phyloP scores from a whole-genome alignment of 2,113 vertebrate genomes.

The Caranx melampygus region DNA sequence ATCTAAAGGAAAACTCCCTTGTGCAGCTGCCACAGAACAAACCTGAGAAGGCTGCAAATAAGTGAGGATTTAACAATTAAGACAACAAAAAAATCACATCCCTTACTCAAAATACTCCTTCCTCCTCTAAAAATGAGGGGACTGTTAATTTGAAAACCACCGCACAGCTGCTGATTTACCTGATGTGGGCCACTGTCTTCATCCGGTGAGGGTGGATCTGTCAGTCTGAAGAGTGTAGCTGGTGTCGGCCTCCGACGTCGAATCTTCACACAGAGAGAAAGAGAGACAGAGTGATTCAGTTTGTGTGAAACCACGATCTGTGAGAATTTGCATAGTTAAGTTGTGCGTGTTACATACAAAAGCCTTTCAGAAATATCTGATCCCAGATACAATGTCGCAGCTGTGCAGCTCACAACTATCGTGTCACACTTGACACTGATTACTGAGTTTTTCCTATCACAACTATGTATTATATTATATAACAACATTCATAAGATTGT shows the following conservation, averaged over 20 bases:
- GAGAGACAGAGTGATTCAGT: not conserved
- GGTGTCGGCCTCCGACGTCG: slow-evolving; percentile 92
- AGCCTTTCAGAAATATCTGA: not conserved
- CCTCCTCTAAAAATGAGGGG: not conserved
- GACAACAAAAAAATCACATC: not conserved
- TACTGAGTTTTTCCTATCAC: not conserved
- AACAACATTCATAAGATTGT: slow-evolving; percentile 29
- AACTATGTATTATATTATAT: slow-evolving; percentile 7
- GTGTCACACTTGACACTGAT: not conserved
- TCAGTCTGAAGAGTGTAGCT: slow-evolving; percentile 90
- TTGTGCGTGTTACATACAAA: not conserved
- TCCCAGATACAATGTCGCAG: not conserved
- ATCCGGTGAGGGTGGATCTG: slow-evolving; percentile 91
- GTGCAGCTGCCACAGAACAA: not conserved
- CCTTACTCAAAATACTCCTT: not conserved
- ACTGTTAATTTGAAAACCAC: not conserved
- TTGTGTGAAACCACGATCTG: not conserved
- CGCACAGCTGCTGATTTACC: slow-evolving; percentile 46
- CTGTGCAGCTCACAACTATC: not conserved
- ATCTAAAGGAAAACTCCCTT: not conserved
- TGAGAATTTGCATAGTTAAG: not conserved
- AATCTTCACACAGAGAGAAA: slow-evolving; percentile 81
- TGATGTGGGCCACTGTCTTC: slow-evolving; percentile 71
- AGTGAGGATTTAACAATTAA: not conserved
- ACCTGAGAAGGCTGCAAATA: not conserved